Conservation (phyloP, 2,888 invertebrate genomes). For the Drosophila fulvimacula region DNA sequence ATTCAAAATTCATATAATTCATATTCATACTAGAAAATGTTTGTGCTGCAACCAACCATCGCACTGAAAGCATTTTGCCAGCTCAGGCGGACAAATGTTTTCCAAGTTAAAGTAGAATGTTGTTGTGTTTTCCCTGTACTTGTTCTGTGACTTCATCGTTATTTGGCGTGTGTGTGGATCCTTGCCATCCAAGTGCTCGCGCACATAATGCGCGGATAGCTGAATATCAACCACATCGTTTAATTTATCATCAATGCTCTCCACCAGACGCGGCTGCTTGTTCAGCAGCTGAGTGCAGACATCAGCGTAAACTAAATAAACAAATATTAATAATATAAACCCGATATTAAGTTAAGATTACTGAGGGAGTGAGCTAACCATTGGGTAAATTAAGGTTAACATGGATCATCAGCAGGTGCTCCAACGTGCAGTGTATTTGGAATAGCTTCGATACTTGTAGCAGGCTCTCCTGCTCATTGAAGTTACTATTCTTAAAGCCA, state of each 20-base stretch:
- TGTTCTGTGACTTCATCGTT: slow-evolving; percentile 78
- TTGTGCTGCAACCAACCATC: slow-evolving; percentile 68
- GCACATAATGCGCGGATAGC: slow-evolving; percentile 76
- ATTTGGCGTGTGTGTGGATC: slow-evolving; percentile 82
- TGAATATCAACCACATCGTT: slow-evolving; percentile 81
- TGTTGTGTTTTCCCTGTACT: slow-evolving; percentile 75
- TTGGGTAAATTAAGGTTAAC: slow-evolving; percentile 82
- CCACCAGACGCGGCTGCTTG: slow-evolving; percentile 64
- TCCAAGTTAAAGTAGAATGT: slow-evolving; percentile 82
- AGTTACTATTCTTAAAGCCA: slow-evolving; percentile 83
- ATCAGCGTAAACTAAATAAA: slow-evolving; percentile 73
- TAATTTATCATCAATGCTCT: slow-evolving; percentile 74
- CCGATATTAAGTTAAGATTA: neutral
- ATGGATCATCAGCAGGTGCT: slow-evolving; percentile 83
- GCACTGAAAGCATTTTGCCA: slow-evolving; percentile 73
- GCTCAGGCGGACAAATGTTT: slow-evolving; percentile 82
- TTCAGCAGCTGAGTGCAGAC: slow-evolving; percentile 81
- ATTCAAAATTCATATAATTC: neutral
- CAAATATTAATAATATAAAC: neutral
- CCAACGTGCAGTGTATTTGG: slow-evolving; percentile 83
- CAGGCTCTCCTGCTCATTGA: slow-evolving; percentile 74
- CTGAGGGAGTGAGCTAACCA: slow-evolving; percentile 54
- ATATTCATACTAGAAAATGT: neutral
- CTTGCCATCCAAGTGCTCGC: slow-evolving; percentile 80
- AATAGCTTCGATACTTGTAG: slow-evolving; percentile 78